Conservation (phyloP, 2,888 invertebrate genomes). For the Drosophila hamatofila region DNA sequence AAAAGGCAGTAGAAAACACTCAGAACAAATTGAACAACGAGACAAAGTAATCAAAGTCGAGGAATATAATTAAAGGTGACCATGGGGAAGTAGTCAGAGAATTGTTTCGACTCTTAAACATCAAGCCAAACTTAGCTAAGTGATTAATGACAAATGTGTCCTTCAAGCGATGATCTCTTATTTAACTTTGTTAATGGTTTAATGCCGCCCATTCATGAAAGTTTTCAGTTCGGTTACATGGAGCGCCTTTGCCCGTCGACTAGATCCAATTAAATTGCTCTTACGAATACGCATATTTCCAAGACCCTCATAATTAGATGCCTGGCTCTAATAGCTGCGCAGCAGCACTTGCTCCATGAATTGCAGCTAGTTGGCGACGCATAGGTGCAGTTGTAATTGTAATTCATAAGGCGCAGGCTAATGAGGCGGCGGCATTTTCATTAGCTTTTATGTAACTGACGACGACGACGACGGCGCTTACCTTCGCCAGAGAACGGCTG, state of each 20-base stretch:
- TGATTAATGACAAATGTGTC: constrained; percentile 17
- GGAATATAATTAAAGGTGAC: constrained; percentile 1
- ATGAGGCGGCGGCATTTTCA: constrained; percentile 70
- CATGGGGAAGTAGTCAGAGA: constrained; percentile 1
- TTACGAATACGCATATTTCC: constrained; percentile 37
- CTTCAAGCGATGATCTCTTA: constrained; percentile 17
- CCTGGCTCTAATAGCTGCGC: constrained; percentile 31
- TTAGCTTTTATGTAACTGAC: constrained; percentile 65
- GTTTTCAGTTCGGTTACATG: not conserved
- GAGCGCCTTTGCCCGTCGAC: constrained; percentile 16
- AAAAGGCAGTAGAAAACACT: not conserved
- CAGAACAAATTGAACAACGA: constrained; percentile 1
- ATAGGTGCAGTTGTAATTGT: constrained; percentile 53
- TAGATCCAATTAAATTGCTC: constrained; percentile 17
- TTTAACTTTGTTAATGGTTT: constrained; percentile 6
- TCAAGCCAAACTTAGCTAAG: not conserved
- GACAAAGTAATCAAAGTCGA: not conserved
- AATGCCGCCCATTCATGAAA: constrained; percentile 8
- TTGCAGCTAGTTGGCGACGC: constrained; percentile 65
- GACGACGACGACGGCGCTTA: constrained; percentile 36
- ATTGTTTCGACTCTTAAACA: not conserved
- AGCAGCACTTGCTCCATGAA: constrained; percentile 64
- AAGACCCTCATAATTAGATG: constrained; percentile 60
- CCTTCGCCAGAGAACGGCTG: constrained; percentile 66
- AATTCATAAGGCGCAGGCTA: constrained; percentile 58